Conservation (phyloP, 2,113 vertebrate genomes). For the Nothocercus nigrocapillus region DNA sequence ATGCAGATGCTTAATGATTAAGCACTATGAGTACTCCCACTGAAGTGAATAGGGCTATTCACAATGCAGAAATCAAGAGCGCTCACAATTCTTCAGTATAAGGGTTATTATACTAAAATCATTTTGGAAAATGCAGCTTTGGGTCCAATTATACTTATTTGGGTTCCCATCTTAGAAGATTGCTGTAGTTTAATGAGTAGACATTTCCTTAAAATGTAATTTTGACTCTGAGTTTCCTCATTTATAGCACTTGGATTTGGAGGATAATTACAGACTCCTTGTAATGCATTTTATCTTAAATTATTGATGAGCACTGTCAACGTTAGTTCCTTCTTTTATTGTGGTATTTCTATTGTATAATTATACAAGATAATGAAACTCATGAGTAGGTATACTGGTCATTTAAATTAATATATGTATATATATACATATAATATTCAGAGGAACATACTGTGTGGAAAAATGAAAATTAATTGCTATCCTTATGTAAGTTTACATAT, state of each 20-base stretch:
- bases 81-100: background rate
- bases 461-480: background rate
- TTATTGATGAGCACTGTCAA: background rate
- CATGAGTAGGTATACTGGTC: background rate
- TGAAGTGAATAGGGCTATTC: background rate
- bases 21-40: background rate
- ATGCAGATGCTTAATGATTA: slow-evolving; percentile 21
- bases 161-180: background rate
- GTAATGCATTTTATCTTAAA: slow-evolving; percentile 17
- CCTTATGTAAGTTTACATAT: background rate
- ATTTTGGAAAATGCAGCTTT: background rate
- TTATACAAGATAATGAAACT: slow-evolving; percentile 31
- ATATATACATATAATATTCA: slow-evolving; percentile 1
- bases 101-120: background rate
- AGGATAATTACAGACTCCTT: background rate
- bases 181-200: background rate
- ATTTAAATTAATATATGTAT: slow-evolving; percentile 12
- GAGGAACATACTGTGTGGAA: background rate
- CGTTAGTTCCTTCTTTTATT: background rate
- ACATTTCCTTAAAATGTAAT: background rate
- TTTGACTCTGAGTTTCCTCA: background rate
- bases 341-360: background rate
- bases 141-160: background rate
- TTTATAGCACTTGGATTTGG: background rate
- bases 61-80: background rate